Evolutionary conservation across 2,888 invertebrate species (phyloP).

Genomic region (Lordiphosa andalusiaca): DNA sequence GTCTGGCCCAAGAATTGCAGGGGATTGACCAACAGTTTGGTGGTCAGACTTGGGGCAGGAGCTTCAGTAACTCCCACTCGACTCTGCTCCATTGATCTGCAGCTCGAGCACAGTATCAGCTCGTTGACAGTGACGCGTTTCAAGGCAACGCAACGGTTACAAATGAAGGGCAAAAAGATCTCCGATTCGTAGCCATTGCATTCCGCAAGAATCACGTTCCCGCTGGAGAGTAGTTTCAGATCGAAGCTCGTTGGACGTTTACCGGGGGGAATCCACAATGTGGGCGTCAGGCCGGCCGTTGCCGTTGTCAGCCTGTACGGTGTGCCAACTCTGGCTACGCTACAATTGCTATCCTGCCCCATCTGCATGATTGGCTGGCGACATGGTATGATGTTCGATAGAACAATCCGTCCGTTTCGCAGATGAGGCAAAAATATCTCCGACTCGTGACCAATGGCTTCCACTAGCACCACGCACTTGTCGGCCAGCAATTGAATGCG

Average conservation of each 20-base stretch:
- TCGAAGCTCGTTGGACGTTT: constrained; percentile 3
- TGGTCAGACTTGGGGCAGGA: too few relatives aligned
- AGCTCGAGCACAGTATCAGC: constrained; percentile 19
- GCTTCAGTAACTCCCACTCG: too few relatives aligned
- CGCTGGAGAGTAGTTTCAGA: constrained; percentile 47
- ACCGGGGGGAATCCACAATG: neutral
- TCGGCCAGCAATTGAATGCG: constrained; percentile 36
- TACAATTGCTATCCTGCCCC: neutral
- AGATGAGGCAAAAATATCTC: constrained; percentile 51
- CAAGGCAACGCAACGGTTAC: constrained; percentile 43
- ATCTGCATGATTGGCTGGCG: constrained; percentile 15
- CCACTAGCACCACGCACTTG: constrained; percentile 41
- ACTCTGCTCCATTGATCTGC: neutral
- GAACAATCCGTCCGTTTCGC: constrained; percentile 17
- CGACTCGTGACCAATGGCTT: constrained; percentile 34
- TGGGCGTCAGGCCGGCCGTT: constrained; percentile 18
- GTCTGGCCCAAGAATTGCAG: neutral
- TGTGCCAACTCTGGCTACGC: neutral
- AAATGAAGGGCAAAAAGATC: constrained; percentile 52
- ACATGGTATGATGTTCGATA: constrained; percentile 33
- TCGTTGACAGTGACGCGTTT: constrained; percentile 47
- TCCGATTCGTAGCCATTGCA: constrained; percentile 56
- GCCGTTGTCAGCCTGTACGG: constrained; percentile 22
- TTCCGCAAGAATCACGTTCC: constrained; percentile 50
- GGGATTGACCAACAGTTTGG: too few relatives aligned